Evolutionary conservation across 2,888 invertebrate genomes (phyloP), one percentile per base, ranked within the genome.

Genomic region (Masnerella sp.): DNA sequence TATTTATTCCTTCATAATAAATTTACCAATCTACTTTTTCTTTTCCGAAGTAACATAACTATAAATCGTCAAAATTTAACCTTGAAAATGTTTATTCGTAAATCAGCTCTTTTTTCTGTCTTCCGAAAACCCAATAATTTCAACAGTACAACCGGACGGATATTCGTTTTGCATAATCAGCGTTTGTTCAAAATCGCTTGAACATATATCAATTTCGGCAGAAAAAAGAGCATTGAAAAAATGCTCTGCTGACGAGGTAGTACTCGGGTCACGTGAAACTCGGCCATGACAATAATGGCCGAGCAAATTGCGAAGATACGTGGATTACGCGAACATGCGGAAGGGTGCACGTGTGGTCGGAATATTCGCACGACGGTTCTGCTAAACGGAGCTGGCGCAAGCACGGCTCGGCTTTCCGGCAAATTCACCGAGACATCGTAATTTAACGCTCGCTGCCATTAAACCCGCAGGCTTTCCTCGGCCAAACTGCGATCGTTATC

Each of bases 361-460:
- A 47, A 42, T 22, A 62, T 61, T 47, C 38, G 62, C 56, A 34
- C 43, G 68, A 64, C 56, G 40, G 36, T 56, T 56, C 58, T 42
- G 64, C 70, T 79, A 76, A 78, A 74, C 38, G 45, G 14, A 76
- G 77, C 79, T 75, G 75, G 62, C 70, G 76, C 70, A 62, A 74
- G 59, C 56, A 32, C 38, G 42, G 47, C 51, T 73, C 49, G 47
- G 61, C 72, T 71, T 49, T 62, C 49, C 43, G 43, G 79, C 36
- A 79, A 82, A 79, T 81, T 77, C 51, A 52, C 54, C 32, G 69
- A 75, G 79, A 77, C 75, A 75, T 40, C 52, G 75, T 70, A 78
- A 80, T 81, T 77, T 76, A 74, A 67, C 49, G 49, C 43, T 71
- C 51, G 45, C 28, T 54, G 43, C 51, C 74, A 61, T 69, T 69